These are phyloP conservation scores for Bedellia somnulentella DNA, from an alignment of 2,888 invertebrate species.

Conservation along the genomic window DNA sequence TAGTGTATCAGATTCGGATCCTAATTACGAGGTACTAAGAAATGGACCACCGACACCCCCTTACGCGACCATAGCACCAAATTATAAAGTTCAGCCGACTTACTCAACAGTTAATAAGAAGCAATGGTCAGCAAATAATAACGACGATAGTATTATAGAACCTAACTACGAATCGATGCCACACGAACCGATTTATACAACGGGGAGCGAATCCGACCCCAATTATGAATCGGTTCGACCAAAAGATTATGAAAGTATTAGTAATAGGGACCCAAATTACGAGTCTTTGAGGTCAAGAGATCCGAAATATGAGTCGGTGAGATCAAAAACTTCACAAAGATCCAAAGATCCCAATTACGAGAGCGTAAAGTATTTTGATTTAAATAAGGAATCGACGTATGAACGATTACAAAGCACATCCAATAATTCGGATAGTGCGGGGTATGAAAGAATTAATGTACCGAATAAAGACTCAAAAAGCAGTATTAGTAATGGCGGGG, in stretches of 20 bases:
- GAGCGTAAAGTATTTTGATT: slow-evolving; percentile 73
- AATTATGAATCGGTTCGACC: slow-evolving; percentile 71
- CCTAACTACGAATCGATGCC: slow-evolving; percentile 80
- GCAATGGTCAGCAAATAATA: slow-evolving; percentile 50
- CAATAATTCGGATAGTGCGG: slow-evolving; percentile 39
- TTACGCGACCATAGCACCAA: slow-evolving; percentile 46
- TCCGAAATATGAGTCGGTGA: slow-evolving; percentile 63
- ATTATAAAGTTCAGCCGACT: slow-evolving; percentile 45
- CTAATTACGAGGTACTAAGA: slow-evolving; percentile 78
- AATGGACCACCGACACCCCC: slow-evolving; percentile 55
- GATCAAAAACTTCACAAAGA: slow-evolving; percentile 21
- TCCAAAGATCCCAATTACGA: slow-evolving; percentile 76
- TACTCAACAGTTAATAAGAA: slow-evolving; percentile 62
- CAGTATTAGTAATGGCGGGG: slow-evolving; percentile 44
- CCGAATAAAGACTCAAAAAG: slow-evolving; percentile 30
- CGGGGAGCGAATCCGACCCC: slow-evolving; percentile 74
- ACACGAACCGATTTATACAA: slow-evolving; percentile 63
- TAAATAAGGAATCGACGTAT: slow-evolving; percentile 67
- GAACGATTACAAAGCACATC: slow-evolving; percentile 35
- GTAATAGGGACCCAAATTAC: slow-evolving; percentile 62
- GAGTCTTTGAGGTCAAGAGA: slow-evolving; percentile 60
- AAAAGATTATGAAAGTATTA: slow-evolving; percentile 72
- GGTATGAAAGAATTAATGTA: slow-evolving; percentile 44
- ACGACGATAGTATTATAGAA: slow-evolving; percentile 61
- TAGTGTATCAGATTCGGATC: slow-evolving; percentile 67